phyloP scores from a whole-genome alignment of 2,797 vertebrate genomes.

The Chrosomus eos region DNA sequence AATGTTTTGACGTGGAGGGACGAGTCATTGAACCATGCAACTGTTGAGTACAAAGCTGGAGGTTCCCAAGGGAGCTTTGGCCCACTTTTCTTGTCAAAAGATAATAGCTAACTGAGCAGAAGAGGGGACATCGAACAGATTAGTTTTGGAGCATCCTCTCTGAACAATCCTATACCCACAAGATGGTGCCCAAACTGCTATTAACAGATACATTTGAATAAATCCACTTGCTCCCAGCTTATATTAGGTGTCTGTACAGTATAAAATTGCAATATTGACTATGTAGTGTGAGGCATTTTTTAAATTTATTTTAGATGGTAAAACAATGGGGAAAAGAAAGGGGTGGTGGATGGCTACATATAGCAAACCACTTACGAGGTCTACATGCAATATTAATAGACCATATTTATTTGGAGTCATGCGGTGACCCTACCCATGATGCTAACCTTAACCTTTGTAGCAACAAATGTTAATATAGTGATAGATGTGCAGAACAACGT shows the following conservation, averaged over 20 bases:
- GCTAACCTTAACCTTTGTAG: not conserved
- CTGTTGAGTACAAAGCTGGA: constrained; percentile 38
- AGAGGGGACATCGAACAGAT: constrained; percentile 39
- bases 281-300: not conserved
- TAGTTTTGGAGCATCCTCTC: constrained; percentile 12
- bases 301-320: not conserved
- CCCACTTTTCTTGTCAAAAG: constrained; percentile 51
- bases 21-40: constrained; percentile 50
- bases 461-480: not conserved
- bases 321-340: not conserved
- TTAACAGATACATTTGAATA: not conserved
- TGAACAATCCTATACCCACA: constrained; percentile 24
- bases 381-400: constrained; percentile 6
- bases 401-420: constrained; percentile 11
- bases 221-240: not conserved
- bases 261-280: not conserved
- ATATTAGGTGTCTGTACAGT: not conserved
- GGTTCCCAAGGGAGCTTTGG: constrained; percentile 37
- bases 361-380: not conserved
- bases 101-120: constrained; percentile 46
- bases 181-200: constrained; percentile 41
- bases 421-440: not conserved
- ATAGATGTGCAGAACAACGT: not conserved
- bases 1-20: constrained; percentile 53
- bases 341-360: not conserved